A percentile compares a stretch with the other conserved stretches of the same genome.
These are phyloP conservation scores for Mus minutoides DNA, from an alignment of 2,797 vertebrate species.

Conservation along the genomic window DNA sequence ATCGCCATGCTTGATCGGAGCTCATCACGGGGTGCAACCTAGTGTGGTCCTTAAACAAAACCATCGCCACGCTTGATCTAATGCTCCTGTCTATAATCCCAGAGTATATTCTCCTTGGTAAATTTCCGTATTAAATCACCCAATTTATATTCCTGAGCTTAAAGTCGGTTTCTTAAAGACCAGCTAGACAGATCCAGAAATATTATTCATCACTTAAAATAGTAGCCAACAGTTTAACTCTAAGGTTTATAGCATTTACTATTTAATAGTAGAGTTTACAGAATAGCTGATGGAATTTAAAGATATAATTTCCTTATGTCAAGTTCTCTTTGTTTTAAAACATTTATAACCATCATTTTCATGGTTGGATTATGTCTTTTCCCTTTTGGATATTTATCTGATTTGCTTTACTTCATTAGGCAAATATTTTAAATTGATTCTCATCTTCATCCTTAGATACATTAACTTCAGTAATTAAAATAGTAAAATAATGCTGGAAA, in stretches of 20 bases:
- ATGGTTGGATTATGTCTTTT: background rate
- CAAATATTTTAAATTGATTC: background rate
- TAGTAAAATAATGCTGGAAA: background rate
- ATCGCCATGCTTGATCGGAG: background rate
- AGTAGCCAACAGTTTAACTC: background rate
- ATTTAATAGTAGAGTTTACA: background rate
- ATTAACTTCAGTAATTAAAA: background rate
- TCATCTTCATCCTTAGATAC: background rate
- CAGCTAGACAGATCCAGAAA: background rate
- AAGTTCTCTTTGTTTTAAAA: constrained; percentile 18
- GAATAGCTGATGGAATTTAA: background rate
- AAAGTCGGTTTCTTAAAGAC: background rate
- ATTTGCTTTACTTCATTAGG: background rate
- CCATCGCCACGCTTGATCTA: background rate
- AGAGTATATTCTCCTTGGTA: background rate
- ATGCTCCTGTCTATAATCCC: background rate
- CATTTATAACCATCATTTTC: background rate
- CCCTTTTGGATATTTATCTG: background rate
- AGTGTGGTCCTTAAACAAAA: background rate
- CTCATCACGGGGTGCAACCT: too few species aligned
- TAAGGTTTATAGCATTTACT: background rate
- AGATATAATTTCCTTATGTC: background rate
- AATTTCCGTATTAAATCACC: background rate
- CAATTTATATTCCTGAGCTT: background rate
- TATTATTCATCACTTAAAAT: background rate